Conservation (phyloP, 2,113 vertebrate genomes). For the Picathartes gymnocephalus region DNA sequence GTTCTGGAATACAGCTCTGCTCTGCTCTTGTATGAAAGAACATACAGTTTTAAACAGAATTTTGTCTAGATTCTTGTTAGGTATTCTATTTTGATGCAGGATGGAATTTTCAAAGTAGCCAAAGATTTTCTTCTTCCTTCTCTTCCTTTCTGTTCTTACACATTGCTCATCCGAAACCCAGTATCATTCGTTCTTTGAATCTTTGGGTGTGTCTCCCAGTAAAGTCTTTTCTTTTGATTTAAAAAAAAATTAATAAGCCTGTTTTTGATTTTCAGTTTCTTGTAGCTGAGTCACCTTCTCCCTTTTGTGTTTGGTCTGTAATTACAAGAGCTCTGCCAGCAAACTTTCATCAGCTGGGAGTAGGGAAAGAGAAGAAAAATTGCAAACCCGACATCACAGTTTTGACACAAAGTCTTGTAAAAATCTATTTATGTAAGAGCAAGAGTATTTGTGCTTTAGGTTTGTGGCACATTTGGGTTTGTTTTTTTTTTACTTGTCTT, state of each 20-base stretch:
- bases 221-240: background rate
- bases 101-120: background rate
- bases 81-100: background rate
- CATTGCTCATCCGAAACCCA: background rate
- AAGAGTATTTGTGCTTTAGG: background rate
- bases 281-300: slow-evolving; percentile 19
- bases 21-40: background rate
- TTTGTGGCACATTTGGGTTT: background rate
- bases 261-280: background rate
- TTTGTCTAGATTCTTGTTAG: background rate
- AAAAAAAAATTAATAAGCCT: background rate
- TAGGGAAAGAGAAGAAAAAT: background rate
- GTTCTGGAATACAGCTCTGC: background rate
- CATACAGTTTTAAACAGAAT: background rate
- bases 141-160: background rate
- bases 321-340: background rate
- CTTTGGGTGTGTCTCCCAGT: background rate
- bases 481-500: background rate
- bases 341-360: background rate
- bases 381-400: background rate
- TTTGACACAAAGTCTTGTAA: background rate
- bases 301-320: slow-evolving; percentile 26
- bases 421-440: background rate
- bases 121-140: background rate
- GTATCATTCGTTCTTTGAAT: background rate